These are phyloP conservation scores for Caenorhabditis sp. DNA, from an alignment of 2,888 invertebrate species.

Conservation along the genomic window DNA sequence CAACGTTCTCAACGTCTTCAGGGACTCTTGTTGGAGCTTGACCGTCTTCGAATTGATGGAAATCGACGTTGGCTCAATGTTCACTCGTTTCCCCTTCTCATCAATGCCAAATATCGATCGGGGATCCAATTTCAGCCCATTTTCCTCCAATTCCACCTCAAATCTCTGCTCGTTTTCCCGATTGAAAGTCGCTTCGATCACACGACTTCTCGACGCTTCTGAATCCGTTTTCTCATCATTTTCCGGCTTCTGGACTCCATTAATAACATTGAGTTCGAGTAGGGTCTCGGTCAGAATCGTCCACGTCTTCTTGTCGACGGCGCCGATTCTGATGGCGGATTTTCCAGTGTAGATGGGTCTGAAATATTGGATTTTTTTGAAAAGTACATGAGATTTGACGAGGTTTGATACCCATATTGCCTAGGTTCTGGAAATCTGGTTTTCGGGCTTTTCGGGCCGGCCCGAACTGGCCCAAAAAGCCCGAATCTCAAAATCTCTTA, in stretches of 20 bases:
- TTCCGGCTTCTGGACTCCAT: slow-evolving; percentile 44
- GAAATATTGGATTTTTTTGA: slow-evolving; percentile 10
- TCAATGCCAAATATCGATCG: slow-evolving; percentile 64
- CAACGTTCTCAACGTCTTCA: slow-evolving; percentile 60
- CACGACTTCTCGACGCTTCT: slow-evolving; percentile 14
- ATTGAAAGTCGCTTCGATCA: slow-evolving; percentile 62
- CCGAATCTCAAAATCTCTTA: too few relatives aligned
- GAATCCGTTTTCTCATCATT: slow-evolving; percentile 7
- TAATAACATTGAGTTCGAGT: slow-evolving; percentile 53
- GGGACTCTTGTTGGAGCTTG: slow-evolving; percentile 33
- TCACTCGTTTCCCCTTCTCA: slow-evolving; percentile 59
- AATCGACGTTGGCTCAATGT: slow-evolving; percentile 32
- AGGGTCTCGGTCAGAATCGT: slow-evolving; percentile 71
- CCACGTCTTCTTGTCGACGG: slow-evolving; percentile 70
- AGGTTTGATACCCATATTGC: not conserved
- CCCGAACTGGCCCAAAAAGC: too few relatives aligned
- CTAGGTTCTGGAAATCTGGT: not conserved
- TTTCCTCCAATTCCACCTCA: slow-evolving; percentile 21
- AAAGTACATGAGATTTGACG: not conserved
- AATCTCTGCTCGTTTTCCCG: slow-evolving; percentile 51
- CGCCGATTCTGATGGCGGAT: slow-evolving; percentile 65
- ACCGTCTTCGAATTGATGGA: slow-evolving; percentile 6
- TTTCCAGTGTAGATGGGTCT: slow-evolving; percentile 54
- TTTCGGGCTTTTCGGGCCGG: too few relatives aligned
- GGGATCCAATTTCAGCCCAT: slow-evolving; percentile 32